A percentile compares a stretch with the other conserved stretches of the same genome.
Conservation (phyloP, 2,888 invertebrate species). For the Pasiphila rectangulata region DNA sequence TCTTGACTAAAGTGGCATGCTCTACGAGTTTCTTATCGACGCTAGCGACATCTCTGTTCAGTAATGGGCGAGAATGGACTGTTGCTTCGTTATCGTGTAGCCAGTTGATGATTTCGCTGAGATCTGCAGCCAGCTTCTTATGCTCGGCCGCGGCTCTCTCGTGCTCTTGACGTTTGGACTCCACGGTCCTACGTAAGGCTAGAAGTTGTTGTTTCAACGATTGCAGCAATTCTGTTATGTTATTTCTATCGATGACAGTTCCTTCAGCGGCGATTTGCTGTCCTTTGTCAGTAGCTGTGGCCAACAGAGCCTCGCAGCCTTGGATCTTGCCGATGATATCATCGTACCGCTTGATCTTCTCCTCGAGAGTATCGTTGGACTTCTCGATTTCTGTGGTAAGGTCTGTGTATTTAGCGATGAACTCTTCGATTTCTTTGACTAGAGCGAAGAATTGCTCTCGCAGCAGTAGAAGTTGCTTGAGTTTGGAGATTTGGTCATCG, state of each 20-base stretch:
- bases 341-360: slow-evolving; percentile 93
- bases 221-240: slow-evolving; percentile 92
- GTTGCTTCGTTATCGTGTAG: slow-evolving; percentile 90
- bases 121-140: slow-evolving; percentile 89
- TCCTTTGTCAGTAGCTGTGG: slow-evolving; percentile 94
- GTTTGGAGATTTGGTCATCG: slow-evolving; percentile 91
- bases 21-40: slow-evolving; percentile 91
- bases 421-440: slow-evolving; percentile 92
- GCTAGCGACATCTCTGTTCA: slow-evolving; percentile 88
- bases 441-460: slow-evolving; percentile 94
- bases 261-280: slow-evolving; percentile 96
- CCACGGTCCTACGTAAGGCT: slow-evolving; percentile 89
- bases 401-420: slow-evolving; percentile 92
- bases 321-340: slow-evolving; percentile 92
- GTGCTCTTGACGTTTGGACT: slow-evolving; percentile 92
- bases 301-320: slow-evolving; percentile 92
- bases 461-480: slow-evolving; percentile 88
- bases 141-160: slow-evolving; percentile 94
- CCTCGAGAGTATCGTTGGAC: slow-evolving; percentile 89
- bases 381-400: slow-evolving; percentile 92
- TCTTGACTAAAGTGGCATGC: slow-evolving; percentile 84
- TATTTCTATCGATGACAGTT: slow-evolving; percentile 91
- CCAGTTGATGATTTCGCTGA: slow-evolving; percentile 91
- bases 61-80: slow-evolving; percentile 90
- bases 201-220: slow-evolving; percentile 91